Conservation (phyloP, 2,113 vertebrate genomes). For the Gobius niger region DNA sequence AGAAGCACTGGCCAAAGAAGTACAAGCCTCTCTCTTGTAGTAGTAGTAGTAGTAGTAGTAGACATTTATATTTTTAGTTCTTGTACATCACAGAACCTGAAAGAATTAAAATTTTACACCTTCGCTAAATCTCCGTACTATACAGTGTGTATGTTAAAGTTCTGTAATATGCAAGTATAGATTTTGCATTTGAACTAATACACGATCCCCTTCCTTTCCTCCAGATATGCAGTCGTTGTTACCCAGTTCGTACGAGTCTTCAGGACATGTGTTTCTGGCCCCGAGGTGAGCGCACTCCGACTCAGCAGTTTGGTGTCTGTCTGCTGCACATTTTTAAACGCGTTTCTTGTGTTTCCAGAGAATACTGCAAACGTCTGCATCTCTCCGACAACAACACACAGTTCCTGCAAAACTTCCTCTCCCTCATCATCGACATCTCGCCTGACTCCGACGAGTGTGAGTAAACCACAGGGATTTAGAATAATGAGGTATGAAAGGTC, state of each 20-base stretch:
- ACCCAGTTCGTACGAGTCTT: conserved; percentile 94
- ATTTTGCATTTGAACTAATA: conserved; percentile 38
- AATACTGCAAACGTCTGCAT: conserved; percentile 96
- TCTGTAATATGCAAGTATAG: too few relatives aligned
- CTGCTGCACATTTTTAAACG: conserved; percentile 5
- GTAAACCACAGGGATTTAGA: conserved; percentile 48
- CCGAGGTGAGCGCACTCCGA: conserved; percentile 80
- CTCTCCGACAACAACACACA: conserved; percentile 98
- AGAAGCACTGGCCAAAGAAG: neutral
- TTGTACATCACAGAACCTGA: neutral
- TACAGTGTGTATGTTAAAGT: neutral
- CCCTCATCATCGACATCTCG: conserved; percentile 95
- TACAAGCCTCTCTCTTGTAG: too few relatives aligned
- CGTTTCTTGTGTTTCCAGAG: conserved; percentile 74
- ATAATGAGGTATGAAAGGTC: too few relatives aligned
- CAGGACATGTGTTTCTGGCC: conserved; percentile 97
- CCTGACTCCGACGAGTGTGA: conserved; percentile 97
- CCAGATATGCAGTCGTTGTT: conserved; percentile 98
- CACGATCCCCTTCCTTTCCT: conserved; percentile 77
- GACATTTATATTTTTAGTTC: too few relatives aligned
- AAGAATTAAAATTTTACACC: neutral
- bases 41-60: neutral
- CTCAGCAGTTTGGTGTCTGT: neutral
- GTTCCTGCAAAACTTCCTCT: conserved; percentile 96
- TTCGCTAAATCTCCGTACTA: too few relatives aligned